These are phyloP conservation scores for Furcula furcula DNA, from an alignment of 2,888 invertebrate genomes.

Conservation along the genomic window DNA sequence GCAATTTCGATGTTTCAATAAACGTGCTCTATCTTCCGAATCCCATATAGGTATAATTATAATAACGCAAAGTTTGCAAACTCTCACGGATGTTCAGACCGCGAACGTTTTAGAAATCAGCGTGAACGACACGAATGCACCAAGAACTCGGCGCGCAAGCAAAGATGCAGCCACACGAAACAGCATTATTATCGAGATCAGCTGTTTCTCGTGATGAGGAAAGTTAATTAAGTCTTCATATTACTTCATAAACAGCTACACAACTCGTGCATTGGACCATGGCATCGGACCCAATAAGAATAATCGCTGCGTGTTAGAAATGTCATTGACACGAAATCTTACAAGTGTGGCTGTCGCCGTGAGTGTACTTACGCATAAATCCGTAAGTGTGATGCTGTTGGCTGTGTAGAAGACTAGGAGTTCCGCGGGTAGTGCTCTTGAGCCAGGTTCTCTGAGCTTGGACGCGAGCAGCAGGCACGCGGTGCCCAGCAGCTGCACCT, in stretches of 20 bases:
- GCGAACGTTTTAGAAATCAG: slow-evolving; percentile 62
- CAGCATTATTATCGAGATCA: slow-evolving; percentile 61
- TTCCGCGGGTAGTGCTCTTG: slow-evolving; percentile 88
- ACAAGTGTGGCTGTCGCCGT: slow-evolving; percentile 2
- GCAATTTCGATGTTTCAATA: no score
- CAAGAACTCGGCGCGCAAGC: slow-evolving; percentile 39
- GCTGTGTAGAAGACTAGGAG: slow-evolving; percentile 96
- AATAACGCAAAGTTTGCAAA: slow-evolving; percentile 63
- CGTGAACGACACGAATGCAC: slow-evolving; percentile 56
- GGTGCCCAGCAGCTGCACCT: slow-evolving; percentile 95
- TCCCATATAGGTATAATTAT: no score
- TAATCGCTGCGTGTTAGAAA: no score
- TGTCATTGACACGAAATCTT: no score
- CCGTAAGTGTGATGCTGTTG: slow-evolving; percentile 92
- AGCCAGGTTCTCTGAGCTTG: slow-evolving; percentile 92
- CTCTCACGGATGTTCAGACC: slow-evolving; percentile 58
- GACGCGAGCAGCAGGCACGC: slow-evolving; percentile 96
- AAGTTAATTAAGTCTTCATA: slow-evolving; percentile 54
- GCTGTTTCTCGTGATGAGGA: slow-evolving; percentile 57
- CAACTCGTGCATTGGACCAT: background rate
- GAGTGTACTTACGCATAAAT: slow-evolving; percentile 91
- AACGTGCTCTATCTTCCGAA: no score
- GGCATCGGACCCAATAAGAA: background rate
- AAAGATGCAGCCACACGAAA: slow-evolving; percentile 48
- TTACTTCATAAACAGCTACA: slow-evolving; percentile 34